Percentiles rank a stretch among this genome's conserved stretches.
Evolutionary conservation across 2,113 vertebrate species (phyloP).

Genomic region (Anolis sagrei): DNA sequence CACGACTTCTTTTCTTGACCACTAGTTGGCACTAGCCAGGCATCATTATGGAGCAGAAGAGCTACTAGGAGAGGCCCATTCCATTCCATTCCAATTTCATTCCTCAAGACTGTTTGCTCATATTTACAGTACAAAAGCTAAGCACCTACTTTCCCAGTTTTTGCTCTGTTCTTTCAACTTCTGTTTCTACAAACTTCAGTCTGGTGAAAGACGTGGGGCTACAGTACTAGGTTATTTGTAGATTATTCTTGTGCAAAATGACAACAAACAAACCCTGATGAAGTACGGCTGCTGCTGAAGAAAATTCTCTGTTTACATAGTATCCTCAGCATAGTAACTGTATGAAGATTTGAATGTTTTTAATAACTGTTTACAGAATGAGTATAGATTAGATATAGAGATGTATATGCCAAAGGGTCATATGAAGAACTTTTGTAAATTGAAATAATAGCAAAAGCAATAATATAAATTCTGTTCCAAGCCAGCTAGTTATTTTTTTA

Average conservation of each 20-base stretch:
- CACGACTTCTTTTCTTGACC: not conserved
- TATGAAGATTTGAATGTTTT: slow-evolving; percentile 54
- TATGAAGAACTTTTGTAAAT: slow-evolving; percentile 69
- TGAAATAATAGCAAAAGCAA: slow-evolving; percentile 54
- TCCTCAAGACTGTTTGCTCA: slow-evolving; percentile 16
- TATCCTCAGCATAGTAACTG: slow-evolving; percentile 53
- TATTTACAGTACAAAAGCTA: slow-evolving; percentile 19
- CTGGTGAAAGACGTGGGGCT: slow-evolving; percentile 25
- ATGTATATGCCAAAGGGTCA: slow-evolving; percentile 55
- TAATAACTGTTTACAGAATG: slow-evolving; percentile 73
- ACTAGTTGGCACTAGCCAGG: not conserved
- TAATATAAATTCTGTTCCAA: slow-evolving; percentile 63
- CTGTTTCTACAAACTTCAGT: slow-evolving; percentile 26
- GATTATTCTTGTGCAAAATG: slow-evolving; percentile 13
- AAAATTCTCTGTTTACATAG: slow-evolving; percentile 68
- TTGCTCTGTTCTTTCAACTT: not conserved
- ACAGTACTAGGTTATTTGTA: slow-evolving; percentile 36
- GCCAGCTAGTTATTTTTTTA: slow-evolving; percentile 43
- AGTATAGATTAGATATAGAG: slow-evolving; percentile 58
- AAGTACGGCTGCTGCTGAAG: slow-evolving; percentile 58
- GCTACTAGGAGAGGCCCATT: slow-evolving; percentile 1
- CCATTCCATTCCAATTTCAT: slow-evolving; percentile 22
- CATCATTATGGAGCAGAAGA: not conserved
- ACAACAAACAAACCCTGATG: not conserved
- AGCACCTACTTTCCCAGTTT: not conserved